Percentiles rank a stretch among this genome's conserved stretches.
Evolutionary conservation across 2,888 invertebrate genomes (phyloP).

Genomic region (Rhopalosiphum nymphaeae): DNA sequence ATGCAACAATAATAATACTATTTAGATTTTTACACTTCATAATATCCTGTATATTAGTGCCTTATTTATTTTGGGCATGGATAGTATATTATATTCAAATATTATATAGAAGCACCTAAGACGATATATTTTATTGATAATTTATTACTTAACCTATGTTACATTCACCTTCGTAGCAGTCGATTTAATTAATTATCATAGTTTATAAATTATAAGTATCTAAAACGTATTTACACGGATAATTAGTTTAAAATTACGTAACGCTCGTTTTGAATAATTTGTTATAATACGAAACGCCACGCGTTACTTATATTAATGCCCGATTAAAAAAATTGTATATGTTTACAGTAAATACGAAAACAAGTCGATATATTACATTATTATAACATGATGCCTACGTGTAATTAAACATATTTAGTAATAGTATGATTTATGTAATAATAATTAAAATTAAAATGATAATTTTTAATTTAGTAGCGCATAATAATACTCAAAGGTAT

Average conservation of each 20-base stretch:
- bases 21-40: background rate
- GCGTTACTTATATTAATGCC: background rate
- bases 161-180: background rate
- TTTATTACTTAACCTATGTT: background rate
- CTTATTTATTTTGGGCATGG: background rate
- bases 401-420: background rate
- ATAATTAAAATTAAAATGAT: background rate
- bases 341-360: background rate
- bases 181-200: background rate
- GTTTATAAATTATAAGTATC: background rate
- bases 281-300: background rate
- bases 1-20: background rate
- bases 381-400: background rate
- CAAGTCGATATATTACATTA: background rate
- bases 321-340: background rate
- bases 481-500: background rate
- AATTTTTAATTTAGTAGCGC: background rate
- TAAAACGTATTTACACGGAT: background rate
- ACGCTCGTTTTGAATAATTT: background rate
- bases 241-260: background rate
- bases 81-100: background rate
- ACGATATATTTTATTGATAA: background rate
- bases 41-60: background rate
- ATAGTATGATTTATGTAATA: background rate
- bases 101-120: background rate